Base-by-base conservation (phyloP, 2,113 vertebrate genomes). In the Hyperoodon ampullatus region DNA sequence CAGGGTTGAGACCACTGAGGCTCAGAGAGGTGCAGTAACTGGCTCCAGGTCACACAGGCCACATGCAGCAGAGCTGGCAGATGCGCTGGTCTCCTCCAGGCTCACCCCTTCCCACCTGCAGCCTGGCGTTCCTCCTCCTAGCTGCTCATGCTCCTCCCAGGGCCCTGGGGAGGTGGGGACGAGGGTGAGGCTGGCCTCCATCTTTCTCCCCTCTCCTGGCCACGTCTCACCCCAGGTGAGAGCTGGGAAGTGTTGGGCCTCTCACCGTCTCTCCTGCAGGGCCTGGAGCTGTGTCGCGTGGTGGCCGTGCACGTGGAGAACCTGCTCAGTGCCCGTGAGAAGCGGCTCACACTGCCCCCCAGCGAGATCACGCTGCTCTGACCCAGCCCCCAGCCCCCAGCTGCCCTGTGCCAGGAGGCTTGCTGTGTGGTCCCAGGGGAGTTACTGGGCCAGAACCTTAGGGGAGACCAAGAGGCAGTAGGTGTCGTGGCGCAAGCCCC, bases 361-460 rank as follows among this genome's bases (percentile, higher is more conserved):
- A 99, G 99, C 1, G 99, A 99, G 98, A 99, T 99, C 96, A 99
- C 99, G 1, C 98, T 99, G 95, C 99, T 99, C 60, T 99, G 99
- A 99, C 66, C 44, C 24, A 35, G 68, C 1, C 83, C 21, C 90
- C 58, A 84, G 63, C 42, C 33, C 35, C 65, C 63, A 7, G 4
- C 66, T 28, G 30, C 58, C 65, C n/a, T 82, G 60, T 44, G 18
- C 21, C 47, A 33, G 89, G 65, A 78, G 90, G 80, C 50, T 55
- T 7, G 33, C 63, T 61, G 28, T 71, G 60, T 66, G 63, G 47
- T 81, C 53, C 63, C 24, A 55, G 53, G 58, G 44, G 19, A 30
- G 3, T 24, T n/a, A 35, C n/a, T 28, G 33, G 42, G 42, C 63
- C 88, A 82, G 55, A 86, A 72, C n/a, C 47, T 60, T 77, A 4